Evolutionary conservation across 1,140 invertebrate species (phyloP).

Genomic region (Maconellicoccus hirsutus): DNA sequence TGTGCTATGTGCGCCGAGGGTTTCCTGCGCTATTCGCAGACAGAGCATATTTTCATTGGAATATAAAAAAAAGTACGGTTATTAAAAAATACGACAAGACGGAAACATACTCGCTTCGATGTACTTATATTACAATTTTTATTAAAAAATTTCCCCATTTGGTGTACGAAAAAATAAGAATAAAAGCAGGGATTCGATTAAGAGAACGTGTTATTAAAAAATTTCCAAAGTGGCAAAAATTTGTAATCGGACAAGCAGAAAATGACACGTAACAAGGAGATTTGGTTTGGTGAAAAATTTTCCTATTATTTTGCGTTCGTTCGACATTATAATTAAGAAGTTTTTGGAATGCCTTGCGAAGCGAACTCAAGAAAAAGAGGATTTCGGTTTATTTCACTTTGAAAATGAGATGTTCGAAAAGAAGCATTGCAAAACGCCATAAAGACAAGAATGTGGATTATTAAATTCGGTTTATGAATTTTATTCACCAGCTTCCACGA

Average conservation of each 20-base stretch:
- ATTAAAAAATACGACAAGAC: too few species aligned
- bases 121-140: neutral
- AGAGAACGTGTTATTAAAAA: neutral
- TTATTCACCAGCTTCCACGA: slow-evolving; percentile 6
- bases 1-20: too few species aligned
- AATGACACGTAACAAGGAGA: neutral
- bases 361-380: neutral
- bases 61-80: too few species aligned
- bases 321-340: slow-evolving; percentile 11
- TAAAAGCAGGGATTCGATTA: neutral
- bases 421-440: neutral
- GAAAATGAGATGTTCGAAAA: slow-evolving; percentile 1
- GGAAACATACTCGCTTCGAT: too few species aligned
- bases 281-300: neutral
- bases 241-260: too few species aligned
- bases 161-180: neutral
- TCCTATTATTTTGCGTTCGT: neutral
- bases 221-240: too few species aligned
- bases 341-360: slow-evolving; percentile 3
- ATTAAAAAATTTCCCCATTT: neutral
- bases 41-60: too few species aligned
- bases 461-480: slow-evolving; percentile 22
- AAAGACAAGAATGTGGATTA: slow-evolving; percentile 20
- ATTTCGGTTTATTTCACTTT: slow-evolving; percentile 13
- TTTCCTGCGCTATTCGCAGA: too few species aligned